These are phyloP conservation scores for Drosophila emarginata DNA, from an alignment of 2,888 invertebrate species.

Conservation along the genomic window DNA sequence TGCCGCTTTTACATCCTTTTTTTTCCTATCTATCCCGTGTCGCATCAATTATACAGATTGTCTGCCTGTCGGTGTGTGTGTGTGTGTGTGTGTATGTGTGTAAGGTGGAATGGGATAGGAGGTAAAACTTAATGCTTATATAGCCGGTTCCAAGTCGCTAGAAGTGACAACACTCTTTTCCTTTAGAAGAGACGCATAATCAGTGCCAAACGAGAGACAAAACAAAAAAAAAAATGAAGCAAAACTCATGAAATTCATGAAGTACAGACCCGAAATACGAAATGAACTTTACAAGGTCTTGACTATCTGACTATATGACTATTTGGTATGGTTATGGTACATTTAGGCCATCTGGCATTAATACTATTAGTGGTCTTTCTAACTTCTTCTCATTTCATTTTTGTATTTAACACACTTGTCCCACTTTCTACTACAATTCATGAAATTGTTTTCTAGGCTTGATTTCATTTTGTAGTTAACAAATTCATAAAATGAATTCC, in stretches of 20 bases:
- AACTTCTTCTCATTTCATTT: not conserved
- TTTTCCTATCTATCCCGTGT: conserved; percentile 29
- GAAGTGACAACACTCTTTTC: conserved; percentile 23
- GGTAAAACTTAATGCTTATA: conserved; percentile 3
- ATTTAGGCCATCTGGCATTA: conserved; percentile 36
- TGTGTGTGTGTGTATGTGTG: conserved; percentile 33
- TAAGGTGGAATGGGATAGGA: conserved; percentile 8
- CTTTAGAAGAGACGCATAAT: conserved; percentile 54
- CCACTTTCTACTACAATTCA: conserved; percentile 23
- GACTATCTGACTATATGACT: not conserved
- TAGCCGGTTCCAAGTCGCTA: conserved; percentile 9
- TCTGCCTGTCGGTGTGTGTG: conserved; percentile 45
- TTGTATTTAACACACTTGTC: conserved; percentile 2
- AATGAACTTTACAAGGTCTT: conserved; percentile 31
- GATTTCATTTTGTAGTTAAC: conserved; percentile 68
- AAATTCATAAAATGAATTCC: conserved; percentile 73
- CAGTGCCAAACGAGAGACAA: conserved; percentile 54
- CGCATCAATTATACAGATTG: conserved; percentile 71
- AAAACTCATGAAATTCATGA: conserved; percentile 68
- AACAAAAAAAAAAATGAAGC: no score
- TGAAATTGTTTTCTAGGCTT: conserved; percentile 55
- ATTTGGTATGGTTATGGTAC: conserved; percentile 32
- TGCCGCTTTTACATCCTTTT: conserved; percentile 24
- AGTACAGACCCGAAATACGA: conserved; percentile 33
- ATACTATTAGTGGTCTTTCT: not conserved